Evolutionary conservation across 1,140 invertebrate genomes (phyloP).

Genomic region (Aphelenchoides besseyi): DNA sequence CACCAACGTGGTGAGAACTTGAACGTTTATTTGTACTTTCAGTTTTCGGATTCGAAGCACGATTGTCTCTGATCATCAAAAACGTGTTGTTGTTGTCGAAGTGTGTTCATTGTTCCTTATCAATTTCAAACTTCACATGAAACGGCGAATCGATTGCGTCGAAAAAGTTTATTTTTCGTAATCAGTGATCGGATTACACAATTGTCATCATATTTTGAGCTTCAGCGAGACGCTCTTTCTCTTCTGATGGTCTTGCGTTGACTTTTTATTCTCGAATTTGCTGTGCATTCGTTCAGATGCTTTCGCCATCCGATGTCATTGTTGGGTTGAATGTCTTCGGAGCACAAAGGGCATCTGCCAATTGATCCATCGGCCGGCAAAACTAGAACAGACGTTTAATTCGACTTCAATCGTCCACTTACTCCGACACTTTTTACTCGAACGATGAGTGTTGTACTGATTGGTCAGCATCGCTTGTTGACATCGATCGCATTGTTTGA

Average conservation of each 20-base stretch:
- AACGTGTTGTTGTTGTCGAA: too few relatives aligned
- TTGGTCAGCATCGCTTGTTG: neutral
- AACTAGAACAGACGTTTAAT: conserved; percentile 2
- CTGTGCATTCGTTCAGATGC: conserved; percentile 24
- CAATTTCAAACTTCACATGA: too few relatives aligned
- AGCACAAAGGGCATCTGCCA: conserved; percentile 23
- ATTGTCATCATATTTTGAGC: neutral
- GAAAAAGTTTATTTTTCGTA: neutral
- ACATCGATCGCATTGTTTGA: conserved; percentile 17
- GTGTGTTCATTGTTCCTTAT: too few relatives aligned
- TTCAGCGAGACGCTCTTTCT: neutral
- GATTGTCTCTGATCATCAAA: too few relatives aligned
- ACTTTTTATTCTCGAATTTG: conserved; percentile 14
- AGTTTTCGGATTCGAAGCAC: too few relatives aligned
- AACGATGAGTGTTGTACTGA: neutral
- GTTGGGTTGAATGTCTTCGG: conserved; percentile 13
- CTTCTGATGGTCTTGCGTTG: conserved; percentile 2
- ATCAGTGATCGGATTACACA: neutral
- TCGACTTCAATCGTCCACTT: neutral
- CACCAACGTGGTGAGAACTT: too few relatives aligned
- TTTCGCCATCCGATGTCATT: conserved; percentile 29
- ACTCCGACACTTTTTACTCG: neutral
- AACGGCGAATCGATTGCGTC: too few relatives aligned
- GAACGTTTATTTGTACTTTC: too few relatives aligned
- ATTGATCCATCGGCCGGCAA: conserved; percentile 16